Percentiles rank a stretch among this genome's conserved stretches.
These are phyloP conservation scores for Drosophila trichaetosa DNA, from an alignment of 2,888 invertebrate species.

Conservation along the genomic window DNA sequence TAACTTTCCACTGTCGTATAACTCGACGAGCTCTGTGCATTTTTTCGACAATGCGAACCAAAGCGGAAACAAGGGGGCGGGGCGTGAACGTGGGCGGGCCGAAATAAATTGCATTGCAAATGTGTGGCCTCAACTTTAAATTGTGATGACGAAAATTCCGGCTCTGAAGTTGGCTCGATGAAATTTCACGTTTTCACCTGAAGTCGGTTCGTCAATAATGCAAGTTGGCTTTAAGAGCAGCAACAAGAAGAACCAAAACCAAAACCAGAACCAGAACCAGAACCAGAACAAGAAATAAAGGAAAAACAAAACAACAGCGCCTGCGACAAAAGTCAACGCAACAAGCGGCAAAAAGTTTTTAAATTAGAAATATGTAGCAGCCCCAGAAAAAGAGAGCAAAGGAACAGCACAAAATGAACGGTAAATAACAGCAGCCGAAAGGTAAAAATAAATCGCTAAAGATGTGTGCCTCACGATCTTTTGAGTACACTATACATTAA, in stretches of 20 bases:
- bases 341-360: slow-evolving; percentile 45
- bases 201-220: slow-evolving; percentile 19
- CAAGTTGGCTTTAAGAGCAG: slow-evolving; percentile 34
- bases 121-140: slow-evolving; percentile 11
- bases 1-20: slow-evolving; percentile 69
- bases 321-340: slow-evolving; percentile 41
- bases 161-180: slow-evolving; percentile 1
- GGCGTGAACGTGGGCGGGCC: background rate
- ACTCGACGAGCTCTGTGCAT: slow-evolving; percentile 26
- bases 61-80: background rate
- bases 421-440: slow-evolving; percentile 49
- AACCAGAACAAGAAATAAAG: background rate
- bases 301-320: slow-evolving; percentile 27
- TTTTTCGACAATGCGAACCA: background rate
- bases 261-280: background rate
- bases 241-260: slow-evolving; percentile 8
- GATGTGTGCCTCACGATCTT: background rate
- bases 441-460: background rate
- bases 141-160: slow-evolving; percentile 9
- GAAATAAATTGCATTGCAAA: slow-evolving; percentile 52
- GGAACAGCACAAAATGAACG: slow-evolving; percentile 54
- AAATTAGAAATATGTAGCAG: slow-evolving; percentile 47
- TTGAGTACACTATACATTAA: background rate
- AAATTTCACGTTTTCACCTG: slow-evolving; percentile 7
- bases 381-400: slow-evolving; percentile 16